phyloP scores from a whole-genome alignment of 2,113 vertebrate species.

The Nibea coibor region DNA sequence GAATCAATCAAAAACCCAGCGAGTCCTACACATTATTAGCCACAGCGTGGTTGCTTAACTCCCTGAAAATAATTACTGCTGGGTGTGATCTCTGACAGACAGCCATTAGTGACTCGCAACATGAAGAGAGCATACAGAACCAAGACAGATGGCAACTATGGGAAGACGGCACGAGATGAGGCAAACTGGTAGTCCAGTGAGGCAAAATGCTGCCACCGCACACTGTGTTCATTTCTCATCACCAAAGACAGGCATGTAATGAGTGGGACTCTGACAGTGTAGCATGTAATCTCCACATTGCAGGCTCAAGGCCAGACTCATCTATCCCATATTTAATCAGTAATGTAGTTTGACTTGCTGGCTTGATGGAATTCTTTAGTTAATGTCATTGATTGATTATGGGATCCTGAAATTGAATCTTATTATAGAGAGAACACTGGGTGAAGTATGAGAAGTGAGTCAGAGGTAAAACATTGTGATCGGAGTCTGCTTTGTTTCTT shows the following conservation, averaged over 20 bases:
- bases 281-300: slow-evolving; percentile 15
- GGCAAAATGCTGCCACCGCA: not conserved
- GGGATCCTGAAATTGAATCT: slow-evolving; percentile 13
- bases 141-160: slow-evolving; percentile 37
- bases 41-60: not conserved
- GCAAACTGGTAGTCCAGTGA: not conserved
- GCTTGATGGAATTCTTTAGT: slow-evolving; percentile 3
- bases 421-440: slow-evolving; percentile 16
- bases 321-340: slow-evolving; percentile 2
- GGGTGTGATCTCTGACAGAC: slow-evolving; percentile 10
- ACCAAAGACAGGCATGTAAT: slow-evolving; percentile 13
- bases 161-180: not conserved
- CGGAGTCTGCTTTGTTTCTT: not conserved
- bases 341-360: slow-evolving; percentile 24
- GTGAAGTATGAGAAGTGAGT: not conserved
- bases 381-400: slow-evolving; percentile 27
- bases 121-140: not conserved
- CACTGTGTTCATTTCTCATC: slow-evolving; percentile 37
- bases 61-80: not conserved
- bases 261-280: not conserved
- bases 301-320: slow-evolving; percentile 9
- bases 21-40: not conserved
- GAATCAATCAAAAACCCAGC: slow-evolving; percentile 1
- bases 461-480: not conserved
- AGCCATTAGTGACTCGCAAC: slow-evolving; percentile 8